phyloP scores from a whole-genome alignment of 1,140 invertebrate genomes.

The Microplitis demolitor region DNA sequence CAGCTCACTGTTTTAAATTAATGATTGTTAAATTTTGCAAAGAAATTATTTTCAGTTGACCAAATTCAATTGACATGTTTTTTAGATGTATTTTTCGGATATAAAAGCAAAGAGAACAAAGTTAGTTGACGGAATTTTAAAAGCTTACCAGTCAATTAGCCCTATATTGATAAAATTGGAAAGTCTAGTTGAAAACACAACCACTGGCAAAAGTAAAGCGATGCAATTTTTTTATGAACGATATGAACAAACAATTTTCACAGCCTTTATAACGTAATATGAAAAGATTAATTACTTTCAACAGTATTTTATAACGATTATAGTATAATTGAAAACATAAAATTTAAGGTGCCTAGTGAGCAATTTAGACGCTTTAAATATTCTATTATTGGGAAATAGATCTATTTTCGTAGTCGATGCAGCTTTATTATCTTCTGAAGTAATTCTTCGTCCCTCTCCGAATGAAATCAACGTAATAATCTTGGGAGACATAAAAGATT shows the following conservation, averaged over 20 bases:
- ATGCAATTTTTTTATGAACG: conserved; percentile 73
- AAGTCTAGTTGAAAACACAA: conserved; percentile 71
- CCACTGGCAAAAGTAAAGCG: conserved; percentile 66
- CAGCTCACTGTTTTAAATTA: conserved; percentile 4
- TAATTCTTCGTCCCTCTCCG: conserved; percentile 73
- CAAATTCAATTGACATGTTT: neutral
- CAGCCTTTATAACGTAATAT: conserved; percentile 62
- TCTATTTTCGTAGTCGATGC: conserved; percentile 81
- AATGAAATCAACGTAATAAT: conserved; percentile 79
- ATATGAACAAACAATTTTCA: conserved; percentile 75
- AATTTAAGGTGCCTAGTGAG: conserved; percentile 65
- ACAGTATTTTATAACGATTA: neutral
- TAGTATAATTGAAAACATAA: neutral
- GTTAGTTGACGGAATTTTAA: conserved; percentile 68
- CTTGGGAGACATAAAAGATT: conserved; percentile 68
- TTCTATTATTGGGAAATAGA: conserved; percentile 64
- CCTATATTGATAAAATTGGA: conserved; percentile 84
- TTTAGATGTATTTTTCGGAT: conserved; percentile 70
- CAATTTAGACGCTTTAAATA: conserved; percentile 75
- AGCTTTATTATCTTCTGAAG: conserved; percentile 72
- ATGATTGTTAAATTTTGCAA: neutral
- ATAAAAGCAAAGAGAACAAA: conserved; percentile 72
- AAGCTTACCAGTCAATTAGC: conserved; percentile 74
- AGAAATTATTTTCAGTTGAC: neutral
- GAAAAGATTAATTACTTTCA: neutral